Evolutionary conservation across 2,888 invertebrate genomes (phyloP).

Genomic region (Caenorhabditis angaria): DNA sequence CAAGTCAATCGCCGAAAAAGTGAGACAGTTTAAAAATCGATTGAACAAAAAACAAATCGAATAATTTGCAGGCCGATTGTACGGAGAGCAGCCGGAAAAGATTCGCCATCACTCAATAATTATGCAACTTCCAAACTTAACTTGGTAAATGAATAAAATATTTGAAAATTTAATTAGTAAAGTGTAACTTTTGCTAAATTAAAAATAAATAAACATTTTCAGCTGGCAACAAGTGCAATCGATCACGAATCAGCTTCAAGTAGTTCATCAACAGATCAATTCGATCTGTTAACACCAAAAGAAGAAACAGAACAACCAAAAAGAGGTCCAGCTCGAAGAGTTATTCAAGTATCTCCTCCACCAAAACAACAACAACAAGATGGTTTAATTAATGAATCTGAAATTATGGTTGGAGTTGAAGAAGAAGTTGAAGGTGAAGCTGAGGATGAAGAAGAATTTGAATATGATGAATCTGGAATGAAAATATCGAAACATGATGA

Average conservation of each 20-base stretch:
- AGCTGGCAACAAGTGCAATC: conserved; percentile 25
- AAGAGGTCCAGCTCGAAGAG: conserved; percentile 22
- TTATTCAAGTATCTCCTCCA: conserved; percentile 18
- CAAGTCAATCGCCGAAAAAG: conserved; percentile 34
- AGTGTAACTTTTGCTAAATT: neutral
- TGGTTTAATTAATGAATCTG: neutral
- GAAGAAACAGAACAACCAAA: conserved; percentile 9
- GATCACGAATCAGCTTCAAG: conserved; percentile 20
- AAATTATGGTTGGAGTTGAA: neutral
- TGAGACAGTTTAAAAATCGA: conserved; percentile 1
- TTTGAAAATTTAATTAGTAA: neutral
- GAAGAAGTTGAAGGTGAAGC: neutral
- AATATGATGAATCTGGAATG: conserved; percentile 19
- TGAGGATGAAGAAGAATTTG: conserved; percentile 4
- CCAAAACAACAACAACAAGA: conserved; percentile 13
- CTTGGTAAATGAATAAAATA: no score
- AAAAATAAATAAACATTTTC: no score
- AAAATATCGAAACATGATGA: conserved; percentile 31
- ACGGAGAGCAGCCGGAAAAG: conserved; percentile 1
- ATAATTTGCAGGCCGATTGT: conserved; percentile 29
- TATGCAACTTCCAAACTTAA: neutral
- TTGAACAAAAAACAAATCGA: neutral
- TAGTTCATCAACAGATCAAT: neutral
- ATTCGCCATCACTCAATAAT: neutral
- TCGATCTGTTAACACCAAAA: neutral